Evolutionary conservation across 2,888 invertebrate species (phyloP), one percentile per base, ranked within the genome.

Genomic region (Cordilura impudica): DNA sequence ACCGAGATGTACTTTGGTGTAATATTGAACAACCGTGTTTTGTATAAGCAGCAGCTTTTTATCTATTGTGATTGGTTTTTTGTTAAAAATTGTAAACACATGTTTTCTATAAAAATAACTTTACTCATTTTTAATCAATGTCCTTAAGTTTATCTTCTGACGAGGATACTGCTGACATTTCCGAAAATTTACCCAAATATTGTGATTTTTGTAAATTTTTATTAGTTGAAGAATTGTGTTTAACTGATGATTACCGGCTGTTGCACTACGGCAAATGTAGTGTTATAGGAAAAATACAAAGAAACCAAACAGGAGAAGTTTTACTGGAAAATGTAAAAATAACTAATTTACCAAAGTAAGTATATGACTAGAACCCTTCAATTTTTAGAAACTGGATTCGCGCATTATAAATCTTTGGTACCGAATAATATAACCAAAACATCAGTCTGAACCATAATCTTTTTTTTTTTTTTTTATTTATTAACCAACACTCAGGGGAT

Each of bases 251-350:
- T 56, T 87, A 83, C 18, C 78, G 76, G 1, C 47, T 77, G 5
- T 29, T 89, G 4, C 89, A 88, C 60, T 87, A 84, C 79, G 88
- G 88, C 10, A 86, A 86, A 47, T 88, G 88, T 69, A 79, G 87
- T 14, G 66, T 88, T n/a, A 85, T 88, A 72, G 88, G 88, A n/a
- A 85, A 85, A 26, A 54, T 88, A 8, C 71, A 63, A 29, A 77
- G 83, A 8, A 19, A 77, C 4, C 23, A 72, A 1, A 81, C 85
- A 16, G 76, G 78, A 39, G 82, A 81, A 18, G 16, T 80, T 54
- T 73, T 60, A 6, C 49, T 88, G 53, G 86, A 88, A 75, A 88
- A 86, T 82, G 84, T 89, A n/a, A 82, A 82, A 16, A 51, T 88
- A 10, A 84, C 83, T 1, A 83, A 82, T 66, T 77, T 88, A 8